phyloP scores from a whole-genome alignment of 1,140 invertebrate species.

The Penaeus chinensis region DNA sequence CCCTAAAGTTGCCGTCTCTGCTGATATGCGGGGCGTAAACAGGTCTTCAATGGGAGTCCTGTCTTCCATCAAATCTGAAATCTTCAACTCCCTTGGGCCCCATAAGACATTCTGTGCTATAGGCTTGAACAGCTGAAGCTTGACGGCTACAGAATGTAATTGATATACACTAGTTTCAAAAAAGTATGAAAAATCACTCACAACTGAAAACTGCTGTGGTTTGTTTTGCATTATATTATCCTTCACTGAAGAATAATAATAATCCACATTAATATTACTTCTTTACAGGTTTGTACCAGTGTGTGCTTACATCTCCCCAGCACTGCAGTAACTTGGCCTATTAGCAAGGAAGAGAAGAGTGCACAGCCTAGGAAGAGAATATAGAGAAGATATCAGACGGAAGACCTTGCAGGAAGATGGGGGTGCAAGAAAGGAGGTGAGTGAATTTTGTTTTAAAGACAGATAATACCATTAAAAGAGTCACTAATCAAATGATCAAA shows the following conservation, averaged over 20 bases:
- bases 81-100: slow-evolving; percentile 24
- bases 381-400: no score
- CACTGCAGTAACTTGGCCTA: slow-evolving; percentile 41
- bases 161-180: slow-evolving; percentile 34
- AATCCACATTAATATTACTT: slow-evolving; percentile 7
- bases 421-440: no score
- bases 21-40: slow-evolving; percentile 49
- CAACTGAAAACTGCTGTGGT: slow-evolving; percentile 52
- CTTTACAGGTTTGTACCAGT: slow-evolving; percentile 49
- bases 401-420: no score
- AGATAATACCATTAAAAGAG: no score
- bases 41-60: slow-evolving; percentile 14
- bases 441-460: no score
- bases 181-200: slow-evolving; percentile 58
- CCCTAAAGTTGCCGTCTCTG: slow-evolving; percentile 45
- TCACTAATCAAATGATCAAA: no score
- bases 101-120: slow-evolving; percentile 39
- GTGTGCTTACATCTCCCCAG: slow-evolving; percentile 28
- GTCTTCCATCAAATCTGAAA: slow-evolving; percentile 15
- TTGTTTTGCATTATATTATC: slow-evolving; percentile 37
- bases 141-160: slow-evolving; percentile 32
- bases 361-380: slow-evolving; percentile 26
- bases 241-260: slow-evolving; percentile 51
- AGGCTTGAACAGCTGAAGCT: slow-evolving; percentile 41
- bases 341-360: slow-evolving; percentile 22